Conservation (phyloP, 1,140 invertebrate genomes). For the Andrena cerasifolii region DNA sequence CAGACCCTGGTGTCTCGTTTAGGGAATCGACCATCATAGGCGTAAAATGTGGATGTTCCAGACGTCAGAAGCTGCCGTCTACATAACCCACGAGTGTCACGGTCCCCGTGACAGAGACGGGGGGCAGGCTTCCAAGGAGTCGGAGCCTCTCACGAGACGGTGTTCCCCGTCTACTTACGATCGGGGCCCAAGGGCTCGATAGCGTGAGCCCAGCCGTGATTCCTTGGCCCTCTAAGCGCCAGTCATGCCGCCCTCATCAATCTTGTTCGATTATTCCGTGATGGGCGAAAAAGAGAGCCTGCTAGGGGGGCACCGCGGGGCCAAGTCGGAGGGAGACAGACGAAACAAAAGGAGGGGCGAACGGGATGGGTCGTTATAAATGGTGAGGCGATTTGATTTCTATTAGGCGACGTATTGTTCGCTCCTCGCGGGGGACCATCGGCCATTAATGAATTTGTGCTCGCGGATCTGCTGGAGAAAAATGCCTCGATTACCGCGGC, state of each 20-base stretch:
- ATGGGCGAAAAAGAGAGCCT: slow-evolving; percentile 77
- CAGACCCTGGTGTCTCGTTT: no score
- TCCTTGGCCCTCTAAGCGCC: slow-evolving; percentile 54
- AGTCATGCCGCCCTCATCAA: slow-evolving; percentile 81
- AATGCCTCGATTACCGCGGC: slow-evolving; percentile 52
- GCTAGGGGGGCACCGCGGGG: slow-evolving; percentile 41
- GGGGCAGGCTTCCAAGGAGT: background rate
- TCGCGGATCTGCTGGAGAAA: slow-evolving; percentile 24
- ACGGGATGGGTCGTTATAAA: slow-evolving; percentile 73
- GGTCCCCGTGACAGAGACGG: slow-evolving; percentile 15
- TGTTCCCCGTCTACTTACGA: background rate
- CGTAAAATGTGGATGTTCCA: slow-evolving; percentile 74
- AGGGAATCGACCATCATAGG: slow-evolving; percentile 13
- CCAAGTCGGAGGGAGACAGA: slow-evolving; percentile 25
- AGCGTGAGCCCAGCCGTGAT: slow-evolving; percentile 51
- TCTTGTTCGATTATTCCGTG: slow-evolving; percentile 83
- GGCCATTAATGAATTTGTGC: slow-evolving; percentile 61
- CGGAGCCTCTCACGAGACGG: background rate
- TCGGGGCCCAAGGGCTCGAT: slow-evolving; percentile 17
- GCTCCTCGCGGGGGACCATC: slow-evolving; percentile 58
- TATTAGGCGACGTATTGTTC: slow-evolving; percentile 79
- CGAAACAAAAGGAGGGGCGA: slow-evolving; percentile 59
- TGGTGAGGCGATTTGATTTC: slow-evolving; percentile 79
- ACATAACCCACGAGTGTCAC: slow-evolving; percentile 19
- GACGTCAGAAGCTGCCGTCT: slow-evolving; percentile 57